Evolutionary conservation across 2,888 invertebrate genomes (phyloP).

Genomic region (Lordiphosa fenestrarum): DNA sequence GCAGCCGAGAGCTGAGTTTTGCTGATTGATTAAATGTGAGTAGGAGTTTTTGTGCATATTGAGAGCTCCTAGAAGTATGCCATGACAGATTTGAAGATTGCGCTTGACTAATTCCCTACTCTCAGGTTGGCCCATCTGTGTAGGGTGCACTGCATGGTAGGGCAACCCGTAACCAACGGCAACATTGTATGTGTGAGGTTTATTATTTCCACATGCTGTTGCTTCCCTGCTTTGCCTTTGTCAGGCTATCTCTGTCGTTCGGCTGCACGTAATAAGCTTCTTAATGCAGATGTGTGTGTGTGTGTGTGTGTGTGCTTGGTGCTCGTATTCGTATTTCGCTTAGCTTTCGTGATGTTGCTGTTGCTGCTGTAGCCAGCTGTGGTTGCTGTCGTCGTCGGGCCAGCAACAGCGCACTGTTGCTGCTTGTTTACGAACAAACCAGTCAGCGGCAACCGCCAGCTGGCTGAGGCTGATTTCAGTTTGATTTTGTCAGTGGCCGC

Average conservation of each 20-base stretch:
- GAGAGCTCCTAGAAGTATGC: too few relatives aligned
- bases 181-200: constrained; percentile 33
- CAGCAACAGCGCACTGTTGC: background rate
- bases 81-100: too few relatives aligned
- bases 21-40: too few relatives aligned
- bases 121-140: too few relatives aligned
- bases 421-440: constrained; percentile 12
- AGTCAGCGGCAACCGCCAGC: constrained; percentile 9
- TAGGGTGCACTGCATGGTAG: constrained; percentile 36
- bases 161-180: constrained; percentile 36
- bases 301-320: constrained; percentile 26
- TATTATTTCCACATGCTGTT: constrained; percentile 9
- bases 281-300: constrained; percentile 39
- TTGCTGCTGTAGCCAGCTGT: background rate
- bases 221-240: constrained; percentile 39
- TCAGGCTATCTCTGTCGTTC: constrained; percentile 31
- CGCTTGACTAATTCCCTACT: too few relatives aligned
- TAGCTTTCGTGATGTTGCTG: constrained; percentile 12
- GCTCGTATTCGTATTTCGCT: constrained; percentile 26
- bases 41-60: too few relatives aligned
- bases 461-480: constrained; percentile 43
- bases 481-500: constrained; percentile 59
- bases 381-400: constrained; percentile 34
- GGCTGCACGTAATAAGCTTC: constrained; percentile 22
- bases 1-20: too few relatives aligned